Evolutionary conservation across 2,113 vertebrate genomes (phyloP), one percentile per base, ranked within the genome.

Genomic region (Cynocephalus volans): DNA sequence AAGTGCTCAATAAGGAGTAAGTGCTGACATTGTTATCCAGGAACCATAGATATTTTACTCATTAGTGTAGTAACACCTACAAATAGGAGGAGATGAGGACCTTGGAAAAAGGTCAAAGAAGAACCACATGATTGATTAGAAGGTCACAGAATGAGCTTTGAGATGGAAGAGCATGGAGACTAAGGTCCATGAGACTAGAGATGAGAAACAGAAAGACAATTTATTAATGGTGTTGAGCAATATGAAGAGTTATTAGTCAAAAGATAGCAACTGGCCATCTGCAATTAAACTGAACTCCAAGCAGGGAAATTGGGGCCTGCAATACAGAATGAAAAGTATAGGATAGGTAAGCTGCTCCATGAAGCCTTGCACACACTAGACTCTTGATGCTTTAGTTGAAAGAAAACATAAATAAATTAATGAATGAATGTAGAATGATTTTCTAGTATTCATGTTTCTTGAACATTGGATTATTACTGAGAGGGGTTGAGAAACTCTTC

Each of bases 361-460:
- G 15, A 6, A 56, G 52, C 62, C 87, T 81, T 90, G 41, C 19
- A 75, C 28, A 62, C 19, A 64, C 52, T 36, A 36, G 26, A 56
- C 19, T 95, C 60, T 41, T 23, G 54, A 60, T 33, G 7, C 50
- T 54, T 17, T 56, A 28, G 33, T 69, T 90, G 50, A 73, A 93
- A 36, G 58, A 69, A 93, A 60, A n/a, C 33, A 36, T 26, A 52
- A 3, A 12, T 72, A 31, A 76, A 36, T 62, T 65, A 90, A 62
- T 82, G 18, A 77, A 15, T 33, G 52, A 75, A 70, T 50, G 9
- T 62, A 62, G 18, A 36, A 62, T 64, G 17, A 56, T 64, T 48
- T 81, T 23, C 23, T 36, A 76, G n/a, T 31, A 41, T 31, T 95
- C 69, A 12, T 87, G 33, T 90, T 93, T 87, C 58, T 77, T 87